Percentiles rank a stretch among this genome's conserved stretches.
These are phyloP conservation scores for Laterallus jamaicensis DNA, from an alignment of 2,113 vertebrate genomes.

Conservation along the genomic window DNA sequence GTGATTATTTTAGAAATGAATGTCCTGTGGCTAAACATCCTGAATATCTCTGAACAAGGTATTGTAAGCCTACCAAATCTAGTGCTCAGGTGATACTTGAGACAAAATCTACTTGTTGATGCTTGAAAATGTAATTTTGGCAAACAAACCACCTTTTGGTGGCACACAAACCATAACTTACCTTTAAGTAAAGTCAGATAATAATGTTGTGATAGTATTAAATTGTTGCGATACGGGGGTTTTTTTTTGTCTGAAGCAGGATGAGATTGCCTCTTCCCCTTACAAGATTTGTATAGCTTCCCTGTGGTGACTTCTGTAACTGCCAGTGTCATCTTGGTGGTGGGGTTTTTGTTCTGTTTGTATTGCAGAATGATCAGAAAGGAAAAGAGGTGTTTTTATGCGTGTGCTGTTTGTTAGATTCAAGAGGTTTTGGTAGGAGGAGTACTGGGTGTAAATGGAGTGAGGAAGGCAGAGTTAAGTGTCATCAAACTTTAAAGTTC, in stretches of 20 bases:
- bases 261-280: background rate
- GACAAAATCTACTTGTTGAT: background rate
- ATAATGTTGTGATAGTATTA: background rate
- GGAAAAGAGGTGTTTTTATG: background rate
- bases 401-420: background rate
- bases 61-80: background rate
- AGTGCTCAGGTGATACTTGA: background rate
- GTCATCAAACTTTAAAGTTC: background rate
- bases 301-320: background rate
- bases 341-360: background rate
- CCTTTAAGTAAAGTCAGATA: background rate
- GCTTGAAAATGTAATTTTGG: background rate
- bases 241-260: background rate
- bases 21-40: background rate
- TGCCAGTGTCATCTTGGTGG: rapidly evolving
- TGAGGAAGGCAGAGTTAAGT: background rate
- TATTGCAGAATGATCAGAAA: background rate
- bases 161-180: background rate
- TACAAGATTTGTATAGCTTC: background rate
- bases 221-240: background rate
- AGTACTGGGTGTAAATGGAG: background rate
- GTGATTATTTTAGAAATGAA: background rate
- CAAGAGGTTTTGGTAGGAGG: background rate
- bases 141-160: background rate
- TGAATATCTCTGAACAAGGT: background rate